phyloP scores from a whole-genome alignment of 2,888 invertebrate species.

The Heterodera filipjevi region DNA sequence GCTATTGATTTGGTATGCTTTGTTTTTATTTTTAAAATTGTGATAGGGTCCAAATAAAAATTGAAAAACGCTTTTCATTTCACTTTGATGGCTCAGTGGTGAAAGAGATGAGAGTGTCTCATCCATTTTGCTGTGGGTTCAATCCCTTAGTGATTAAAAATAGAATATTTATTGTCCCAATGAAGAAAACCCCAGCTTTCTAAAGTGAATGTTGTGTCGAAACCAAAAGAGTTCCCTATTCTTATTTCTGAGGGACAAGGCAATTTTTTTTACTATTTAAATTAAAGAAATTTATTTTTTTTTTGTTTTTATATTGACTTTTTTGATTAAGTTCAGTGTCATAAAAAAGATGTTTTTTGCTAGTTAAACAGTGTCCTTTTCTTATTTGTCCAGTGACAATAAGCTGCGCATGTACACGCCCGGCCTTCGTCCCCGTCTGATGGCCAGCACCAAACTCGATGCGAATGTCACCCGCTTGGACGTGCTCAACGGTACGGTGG shows the following conservation, averaged over 20 bases:
- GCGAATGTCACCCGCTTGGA: constrained; percentile 19
- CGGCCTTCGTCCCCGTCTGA: constrained; percentile 16
- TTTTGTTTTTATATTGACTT: too few species aligned
- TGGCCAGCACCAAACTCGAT: constrained; percentile 4
- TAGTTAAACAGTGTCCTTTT: too few species aligned
- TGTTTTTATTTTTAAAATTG: not conserved
- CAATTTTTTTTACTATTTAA: not conserved
- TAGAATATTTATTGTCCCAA: not conserved
- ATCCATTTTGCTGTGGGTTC: not conserved
- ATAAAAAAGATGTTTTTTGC: too few species aligned
- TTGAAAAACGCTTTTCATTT: not conserved
- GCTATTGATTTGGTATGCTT: not conserved
- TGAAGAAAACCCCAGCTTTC: constrained; percentile 8
- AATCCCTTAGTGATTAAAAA: not conserved
- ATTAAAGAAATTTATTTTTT: not conserved
- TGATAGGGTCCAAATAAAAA: not conserved
- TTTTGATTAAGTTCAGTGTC: not conserved
- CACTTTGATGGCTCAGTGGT: not conserved
- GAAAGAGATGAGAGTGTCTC: not conserved
- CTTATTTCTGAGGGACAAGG: not conserved
- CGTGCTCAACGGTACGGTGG: not conserved
- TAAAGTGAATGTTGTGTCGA: not conserved
- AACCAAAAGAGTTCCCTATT: constrained; percentile 1
- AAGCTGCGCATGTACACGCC: constrained; percentile 16
- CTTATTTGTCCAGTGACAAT: constrained; percentile 8